Conservation (phyloP, 2,888 invertebrate species). For the Mesopsocus fuscifrons region DNA sequence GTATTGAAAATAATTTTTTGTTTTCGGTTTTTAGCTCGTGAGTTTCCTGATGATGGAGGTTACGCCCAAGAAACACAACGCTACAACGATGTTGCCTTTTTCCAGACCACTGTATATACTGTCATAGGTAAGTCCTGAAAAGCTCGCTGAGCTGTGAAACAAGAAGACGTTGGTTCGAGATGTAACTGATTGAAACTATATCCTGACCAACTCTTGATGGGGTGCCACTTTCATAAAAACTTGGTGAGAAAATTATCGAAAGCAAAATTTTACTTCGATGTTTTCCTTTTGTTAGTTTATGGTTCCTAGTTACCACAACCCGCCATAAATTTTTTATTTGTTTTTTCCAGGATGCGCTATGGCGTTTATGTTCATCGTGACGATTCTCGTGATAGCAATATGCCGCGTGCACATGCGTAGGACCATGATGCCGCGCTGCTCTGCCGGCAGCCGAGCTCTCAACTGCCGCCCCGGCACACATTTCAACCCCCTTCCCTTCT, state of each 20-base stretch:
- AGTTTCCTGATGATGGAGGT: conserved; percentile 10
- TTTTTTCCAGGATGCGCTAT: conserved; percentile 26
- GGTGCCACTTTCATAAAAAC: too few relatives aligned
- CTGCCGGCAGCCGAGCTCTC: neutral
- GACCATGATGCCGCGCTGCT: conserved; percentile 17
- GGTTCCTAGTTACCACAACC: too few relatives aligned
- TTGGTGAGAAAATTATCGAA: too few relatives aligned
- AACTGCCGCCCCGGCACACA: neutral
- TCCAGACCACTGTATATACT: conserved; percentile 27
- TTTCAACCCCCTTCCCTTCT: conserved; percentile 17
- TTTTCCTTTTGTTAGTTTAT: too few relatives aligned
- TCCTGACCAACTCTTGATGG: too few relatives aligned
- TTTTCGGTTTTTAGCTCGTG: conserved; percentile 2
- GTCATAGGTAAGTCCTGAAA: conserved; percentile 24
- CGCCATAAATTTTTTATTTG: too few relatives aligned
- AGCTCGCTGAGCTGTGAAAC: too few relatives aligned
- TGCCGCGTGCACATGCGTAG: conserved; percentile 27
- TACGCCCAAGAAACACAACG: conserved; percentile 19
- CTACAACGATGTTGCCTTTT: conserved; percentile 24
- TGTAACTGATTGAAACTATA: neutral
- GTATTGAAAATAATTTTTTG: neutral
- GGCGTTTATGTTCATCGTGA: conserved; percentile 27
- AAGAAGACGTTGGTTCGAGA: neutral
- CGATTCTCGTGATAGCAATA: conserved; percentile 26
- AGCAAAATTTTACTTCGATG: too few relatives aligned